Evolutionary conservation across 2,797 vertebrate species (phyloP), one percentile per base, ranked within the genome.

Genomic region (Chromis chromis): DNA sequence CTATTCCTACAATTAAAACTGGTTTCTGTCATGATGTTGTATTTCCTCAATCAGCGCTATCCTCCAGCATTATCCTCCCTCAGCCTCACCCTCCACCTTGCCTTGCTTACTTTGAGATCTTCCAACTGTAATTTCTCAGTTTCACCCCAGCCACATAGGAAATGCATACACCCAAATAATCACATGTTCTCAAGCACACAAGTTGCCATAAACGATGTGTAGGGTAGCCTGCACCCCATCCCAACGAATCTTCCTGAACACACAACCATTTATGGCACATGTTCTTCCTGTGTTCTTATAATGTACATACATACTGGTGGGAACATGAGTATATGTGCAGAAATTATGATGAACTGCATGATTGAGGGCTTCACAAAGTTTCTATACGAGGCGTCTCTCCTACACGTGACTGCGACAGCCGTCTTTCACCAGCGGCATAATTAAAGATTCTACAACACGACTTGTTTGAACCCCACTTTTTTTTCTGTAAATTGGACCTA

Each of bases 141-240:
- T 92, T 91, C 82, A 88, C 84, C 78, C 68, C 61, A 40, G 89
- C 88, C 86, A 81, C 93, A 92, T 93, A 89, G 93, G 92, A 94
- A 94, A 93, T 89, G 91, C 88, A 92, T 93, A 93, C 93, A 93
- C 94, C 93, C 92, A 91, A 94, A 94, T 94, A 94, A 94, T 95
- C 92, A 94, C 87, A 94, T 89, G 93, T 92, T 93, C 81, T 81
- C 65, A 80, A 89, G 85, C 85, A 83, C 88, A 87, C 85, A 72
- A 88, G 87, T 52, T 68, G 86, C 91, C 77, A 65, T 89, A 89
- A 93, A 85, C 25, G 80, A 90, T 85, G 85, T 92, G 88, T 92
- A 93, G 79, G 86, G 79, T 83, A 83, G 56, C 81, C 56, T 73
- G 48, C 81, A 70, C 83, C 69, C 76, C 69, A 72, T 88, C 82